Evolutionary conservation across 2,888 invertebrate species (phyloP).

Genomic region (Oeneis ivallda): DNA sequence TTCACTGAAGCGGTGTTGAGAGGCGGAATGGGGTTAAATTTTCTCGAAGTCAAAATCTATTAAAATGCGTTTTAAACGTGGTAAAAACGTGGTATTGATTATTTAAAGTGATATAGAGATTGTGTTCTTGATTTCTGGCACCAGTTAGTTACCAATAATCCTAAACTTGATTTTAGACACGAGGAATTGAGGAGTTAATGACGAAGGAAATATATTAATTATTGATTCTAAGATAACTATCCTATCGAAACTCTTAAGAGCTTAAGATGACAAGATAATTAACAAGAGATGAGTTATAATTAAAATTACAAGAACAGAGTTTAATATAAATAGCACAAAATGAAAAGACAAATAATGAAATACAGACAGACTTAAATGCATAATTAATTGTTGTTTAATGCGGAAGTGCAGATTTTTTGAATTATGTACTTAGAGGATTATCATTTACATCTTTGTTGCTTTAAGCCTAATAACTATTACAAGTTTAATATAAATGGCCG

Average conservation of each 20-base stretch:
- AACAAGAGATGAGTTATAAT: too few species aligned
- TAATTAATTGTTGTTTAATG: neutral
- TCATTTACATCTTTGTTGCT: neutral
- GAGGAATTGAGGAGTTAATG: neutral
- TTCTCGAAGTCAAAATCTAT: slow-evolving; percentile 11
- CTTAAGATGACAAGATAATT: too few species aligned
- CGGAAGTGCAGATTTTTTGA: neutral
- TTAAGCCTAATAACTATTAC: neutral
- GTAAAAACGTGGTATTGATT: too few species aligned
- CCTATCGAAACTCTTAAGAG: too few species aligned
- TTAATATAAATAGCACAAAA: neutral
- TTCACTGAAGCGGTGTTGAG: slow-evolving; percentile 17
- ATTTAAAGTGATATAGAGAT: neutral
- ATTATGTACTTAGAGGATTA: neutral
- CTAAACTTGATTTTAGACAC: neutral
- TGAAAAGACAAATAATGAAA: neutral
- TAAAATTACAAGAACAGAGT: neutral
- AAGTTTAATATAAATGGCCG: too few species aligned
- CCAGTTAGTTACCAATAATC: neutral
- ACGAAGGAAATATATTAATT: too few species aligned
- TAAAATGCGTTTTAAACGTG: neutral
- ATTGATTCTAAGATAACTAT: too few species aligned
- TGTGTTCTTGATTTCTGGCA: neutral
- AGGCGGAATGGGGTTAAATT: slow-evolving; percentile 10
- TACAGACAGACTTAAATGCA: neutral